phyloP scores from a whole-genome alignment of 2,888 invertebrate genomes.

The Parapristionchus giblindavisi region DNA sequence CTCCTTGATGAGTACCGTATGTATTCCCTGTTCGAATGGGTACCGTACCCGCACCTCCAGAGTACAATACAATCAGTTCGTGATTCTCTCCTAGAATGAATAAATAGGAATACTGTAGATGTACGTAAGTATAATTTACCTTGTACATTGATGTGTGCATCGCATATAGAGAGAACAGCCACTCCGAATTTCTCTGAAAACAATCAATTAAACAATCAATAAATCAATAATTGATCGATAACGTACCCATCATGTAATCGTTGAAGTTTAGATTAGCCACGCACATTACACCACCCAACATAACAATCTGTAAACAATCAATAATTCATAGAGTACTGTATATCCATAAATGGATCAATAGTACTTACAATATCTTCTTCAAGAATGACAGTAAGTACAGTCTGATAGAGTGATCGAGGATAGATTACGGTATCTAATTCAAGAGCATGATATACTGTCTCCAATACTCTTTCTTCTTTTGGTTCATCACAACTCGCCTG shows the following conservation, averaged over 20 bases:
- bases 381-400: constrained; percentile 1
- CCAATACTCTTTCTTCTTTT: constrained; percentile 20
- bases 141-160: background rate
- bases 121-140: too few relatives aligned
- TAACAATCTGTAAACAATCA: background rate
- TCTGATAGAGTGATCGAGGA: constrained; percentile 26
- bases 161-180: background rate
- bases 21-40: constrained; percentile 6
- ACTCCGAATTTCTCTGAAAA: constrained; percentile 26
- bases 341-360: background rate
- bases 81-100: constrained; percentile 7
- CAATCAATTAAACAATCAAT: background rate
- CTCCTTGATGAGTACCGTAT: constrained; percentile 1
- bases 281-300: constrained; percentile 22
- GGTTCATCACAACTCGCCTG: background rate
- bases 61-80: constrained; percentile 30
- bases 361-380: background rate
- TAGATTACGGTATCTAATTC: constrained; percentile 2
- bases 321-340: background rate
- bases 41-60: constrained; percentile 28
- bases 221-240: background rate
- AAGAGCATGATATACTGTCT: background rate
- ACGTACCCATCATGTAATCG: constrained; percentile 30
- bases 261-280: constrained; percentile 19
- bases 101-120: too few relatives aligned